These are phyloP conservation scores for Rhizomys pruinosus DNA, from an alignment of 2,113 vertebrate genomes.

Conservation along the genomic window DNA sequence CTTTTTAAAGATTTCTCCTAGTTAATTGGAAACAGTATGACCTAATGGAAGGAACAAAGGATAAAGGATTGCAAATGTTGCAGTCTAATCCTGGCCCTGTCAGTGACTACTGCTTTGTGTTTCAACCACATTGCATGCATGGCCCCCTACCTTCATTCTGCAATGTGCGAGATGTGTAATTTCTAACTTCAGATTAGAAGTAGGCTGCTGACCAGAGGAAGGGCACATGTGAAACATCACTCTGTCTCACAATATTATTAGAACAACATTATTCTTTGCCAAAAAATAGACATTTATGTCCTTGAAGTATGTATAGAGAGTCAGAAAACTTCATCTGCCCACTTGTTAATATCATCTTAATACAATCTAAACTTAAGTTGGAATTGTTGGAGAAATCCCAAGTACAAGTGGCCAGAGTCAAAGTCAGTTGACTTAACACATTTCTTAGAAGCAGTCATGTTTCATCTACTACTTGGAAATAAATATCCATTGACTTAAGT, in stretches of 20 bases:
- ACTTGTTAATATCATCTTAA: neutral
- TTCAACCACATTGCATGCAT: constrained; percentile 3
- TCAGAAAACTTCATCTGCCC: neutral
- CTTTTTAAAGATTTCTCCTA: constrained; percentile 54
- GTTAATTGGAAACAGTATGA: constrained; percentile 73
- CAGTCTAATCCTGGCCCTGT: constrained; percentile 43
- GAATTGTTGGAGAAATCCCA: neutral
- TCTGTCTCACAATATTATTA: neutral
- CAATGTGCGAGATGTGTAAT: neutral
- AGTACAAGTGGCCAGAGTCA: neutral
- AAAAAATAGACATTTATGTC: neutral
- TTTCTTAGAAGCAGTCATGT: neutral
- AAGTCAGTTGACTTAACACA: neutral
- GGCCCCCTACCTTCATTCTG: neutral
- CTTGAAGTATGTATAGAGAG: neutral
- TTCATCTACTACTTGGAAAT: neutral
- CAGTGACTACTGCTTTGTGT: constrained; percentile 59
- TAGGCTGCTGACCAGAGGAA: neutral
- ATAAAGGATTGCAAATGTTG: constrained; percentile 53
- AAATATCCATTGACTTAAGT: neutral
- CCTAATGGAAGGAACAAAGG: constrained; percentile 64
- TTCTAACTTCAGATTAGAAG: neutral
- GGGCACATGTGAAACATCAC: neutral
- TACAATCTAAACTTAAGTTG: neutral
- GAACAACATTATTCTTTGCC: neutral